Conservation (phyloP, 2,797 vertebrate species). For the Gymnodraco acuticeps region DNA sequence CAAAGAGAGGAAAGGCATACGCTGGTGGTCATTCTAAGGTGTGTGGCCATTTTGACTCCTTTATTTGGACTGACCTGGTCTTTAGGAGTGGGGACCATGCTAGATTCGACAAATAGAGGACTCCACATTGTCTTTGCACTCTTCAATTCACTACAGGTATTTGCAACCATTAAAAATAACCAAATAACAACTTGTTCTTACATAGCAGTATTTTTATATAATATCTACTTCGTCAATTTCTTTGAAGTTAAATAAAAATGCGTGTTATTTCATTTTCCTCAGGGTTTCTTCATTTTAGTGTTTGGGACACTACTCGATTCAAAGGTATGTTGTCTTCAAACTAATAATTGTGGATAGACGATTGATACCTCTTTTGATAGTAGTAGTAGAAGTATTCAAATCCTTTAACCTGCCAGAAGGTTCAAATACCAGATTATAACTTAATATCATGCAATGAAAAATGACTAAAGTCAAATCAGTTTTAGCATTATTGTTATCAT, state of each 20-base stretch:
- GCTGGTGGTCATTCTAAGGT: constrained; percentile 88
- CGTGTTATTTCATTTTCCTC: constrained; percentile 67
- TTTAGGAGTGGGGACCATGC: constrained; percentile 88
- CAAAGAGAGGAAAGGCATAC: constrained; percentile 85
- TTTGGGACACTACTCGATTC: constrained; percentile 81
- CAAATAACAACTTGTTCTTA: neutral
- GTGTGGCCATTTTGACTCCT: constrained; percentile 90
- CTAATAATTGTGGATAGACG: neutral
- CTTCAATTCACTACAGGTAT: constrained; percentile 85
- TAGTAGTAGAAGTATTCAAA: neutral
- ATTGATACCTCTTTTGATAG: neutral
- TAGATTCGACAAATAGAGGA: constrained; percentile 47
- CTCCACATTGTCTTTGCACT: constrained; percentile 81
- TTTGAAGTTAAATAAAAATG: neutral
- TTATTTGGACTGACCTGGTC: constrained; percentile 93
- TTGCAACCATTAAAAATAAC: neutral
- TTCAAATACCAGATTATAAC: neutral
- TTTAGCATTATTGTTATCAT: neutral
- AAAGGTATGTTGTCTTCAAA: constrained; percentile 71
- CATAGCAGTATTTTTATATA: neutral
- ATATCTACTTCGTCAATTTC: neutral
- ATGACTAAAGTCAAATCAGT: neutral
- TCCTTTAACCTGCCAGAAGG: neutral
- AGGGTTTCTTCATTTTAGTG: constrained; percentile 85
- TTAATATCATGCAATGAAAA: neutral